Conservation (phyloP, 2,888 invertebrate species). For the Dasypolia templi region DNA sequence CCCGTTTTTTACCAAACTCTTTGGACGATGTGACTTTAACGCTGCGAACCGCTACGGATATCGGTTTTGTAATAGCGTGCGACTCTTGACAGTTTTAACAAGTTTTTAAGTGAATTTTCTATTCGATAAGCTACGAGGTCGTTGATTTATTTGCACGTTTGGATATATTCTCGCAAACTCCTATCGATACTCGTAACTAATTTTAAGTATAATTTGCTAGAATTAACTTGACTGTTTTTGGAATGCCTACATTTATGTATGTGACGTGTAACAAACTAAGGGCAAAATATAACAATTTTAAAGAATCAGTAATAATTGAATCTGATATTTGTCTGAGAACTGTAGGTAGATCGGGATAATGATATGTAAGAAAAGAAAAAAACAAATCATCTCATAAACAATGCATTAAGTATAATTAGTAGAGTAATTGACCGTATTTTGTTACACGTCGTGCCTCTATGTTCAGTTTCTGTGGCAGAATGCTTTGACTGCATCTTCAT, state of each 20-base stretch:
- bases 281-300: not conserved
- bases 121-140: conserved; percentile 77
- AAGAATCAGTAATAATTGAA: not conserved
- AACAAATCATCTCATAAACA: not conserved
- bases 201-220: conserved; percentile 79
- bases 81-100: conserved; percentile 71
- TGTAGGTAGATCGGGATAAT: not conserved
- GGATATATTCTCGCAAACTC: conserved; percentile 82
- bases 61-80: conserved; percentile 80
- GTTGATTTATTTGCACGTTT: conserved; percentile 87
- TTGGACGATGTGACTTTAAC: conserved; percentile 78
- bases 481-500: conserved; percentile 63
- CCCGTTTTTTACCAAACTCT: conserved; percentile 69
- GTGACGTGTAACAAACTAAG: conserved; percentile 62
- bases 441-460: conserved; percentile 50
- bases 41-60: conserved; percentile 70
- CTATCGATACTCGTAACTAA: conserved; percentile 77
- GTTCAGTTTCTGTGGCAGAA: conserved; percentile 60
- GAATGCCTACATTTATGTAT: conserved; percentile 61
- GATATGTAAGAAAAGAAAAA: not conserved
- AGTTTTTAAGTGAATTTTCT: conserved; percentile 79
- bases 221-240: conserved; percentile 69
- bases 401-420: not conserved
- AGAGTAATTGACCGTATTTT: conserved; percentile 14
- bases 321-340: conserved; percentile 1